These are phyloP conservation scores for Hyla sarda DNA, from an alignment of 2,113 vertebrate species.

Conservation along the genomic window DNA sequence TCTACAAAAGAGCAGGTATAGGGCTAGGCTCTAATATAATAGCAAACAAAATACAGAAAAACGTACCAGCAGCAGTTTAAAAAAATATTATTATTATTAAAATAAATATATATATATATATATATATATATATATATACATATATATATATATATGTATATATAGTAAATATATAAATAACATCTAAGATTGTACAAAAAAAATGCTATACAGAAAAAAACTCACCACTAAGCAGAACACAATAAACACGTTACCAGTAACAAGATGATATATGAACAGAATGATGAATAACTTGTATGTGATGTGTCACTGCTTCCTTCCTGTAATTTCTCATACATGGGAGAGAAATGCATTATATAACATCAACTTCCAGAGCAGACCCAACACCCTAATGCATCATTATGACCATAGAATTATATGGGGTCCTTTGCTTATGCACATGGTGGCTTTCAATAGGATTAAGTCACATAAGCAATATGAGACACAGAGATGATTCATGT, in stretches of 20 bases:
- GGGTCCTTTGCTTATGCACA: constrained; percentile 41
- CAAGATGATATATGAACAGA: neutral
- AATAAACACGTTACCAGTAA: constrained; percentile 1
- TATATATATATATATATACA: too few relatives aligned
- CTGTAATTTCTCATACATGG: constrained; percentile 15
- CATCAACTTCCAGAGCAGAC: neutral
- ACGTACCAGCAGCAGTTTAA: too few relatives aligned
- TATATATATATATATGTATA: too few relatives aligned
- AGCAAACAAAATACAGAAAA: too few relatives aligned
- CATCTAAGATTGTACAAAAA: too few relatives aligned
- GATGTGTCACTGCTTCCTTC: neutral
- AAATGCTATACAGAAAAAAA: neutral
- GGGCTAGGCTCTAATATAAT: too few relatives aligned
- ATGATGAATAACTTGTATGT: constrained; percentile 25
- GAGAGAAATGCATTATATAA: constrained; percentile 25
- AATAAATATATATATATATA: too few relatives aligned
- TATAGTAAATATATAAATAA: too few relatives aligned
- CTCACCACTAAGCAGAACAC: neutral
- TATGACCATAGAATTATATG: constrained; percentile 34
- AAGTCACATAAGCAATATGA: constrained; percentile 15
- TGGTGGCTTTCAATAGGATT: constrained; percentile 31
- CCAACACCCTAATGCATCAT: constrained; percentile 29
- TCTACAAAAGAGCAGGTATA: too few relatives aligned
- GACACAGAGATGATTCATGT: constrained; percentile 33
- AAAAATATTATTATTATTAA: too few relatives aligned